Evolutionary conservation across 2,888 invertebrate species (phyloP).

Genomic region (Mesorhabditis spiculigera): DNA sequence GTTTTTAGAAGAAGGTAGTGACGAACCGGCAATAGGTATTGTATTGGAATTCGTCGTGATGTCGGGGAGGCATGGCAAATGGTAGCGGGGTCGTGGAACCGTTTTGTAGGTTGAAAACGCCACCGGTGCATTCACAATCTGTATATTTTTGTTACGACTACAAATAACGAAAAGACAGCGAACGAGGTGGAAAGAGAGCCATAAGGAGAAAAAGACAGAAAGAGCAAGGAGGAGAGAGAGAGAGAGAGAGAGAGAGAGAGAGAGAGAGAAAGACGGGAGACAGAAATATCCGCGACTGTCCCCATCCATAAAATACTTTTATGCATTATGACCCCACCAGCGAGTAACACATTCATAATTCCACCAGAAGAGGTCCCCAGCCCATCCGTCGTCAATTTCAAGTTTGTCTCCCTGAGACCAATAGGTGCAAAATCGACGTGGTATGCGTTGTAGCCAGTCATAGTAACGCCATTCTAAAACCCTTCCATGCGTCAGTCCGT

Average conservation of each 20-base stretch:
- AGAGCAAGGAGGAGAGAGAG: too few species aligned
- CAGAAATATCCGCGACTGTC: too few species aligned
- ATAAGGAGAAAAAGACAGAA: too few species aligned
- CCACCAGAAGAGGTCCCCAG: neutral
- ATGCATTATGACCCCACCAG: neutral
- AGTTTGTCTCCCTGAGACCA: neutral
- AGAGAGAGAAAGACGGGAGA: too few species aligned
- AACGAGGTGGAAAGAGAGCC: too few species aligned
- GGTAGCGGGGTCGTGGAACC: neutral
- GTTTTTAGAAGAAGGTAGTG: neutral
- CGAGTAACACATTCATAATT: neutral
- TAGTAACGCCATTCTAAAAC: neutral
- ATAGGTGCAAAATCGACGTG: neutral
- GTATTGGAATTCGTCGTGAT: neutral
- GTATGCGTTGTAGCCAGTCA: neutral
- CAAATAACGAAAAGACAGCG: too few species aligned
- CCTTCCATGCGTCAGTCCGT: too few species aligned
- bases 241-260: too few species aligned
- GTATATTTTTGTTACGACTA: neutral
- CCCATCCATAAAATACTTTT: too few species aligned
- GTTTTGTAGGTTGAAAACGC: neutral
- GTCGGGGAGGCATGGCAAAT: neutral
- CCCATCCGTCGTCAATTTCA: conserved; percentile 3
- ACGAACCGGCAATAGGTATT: conserved; percentile 2
- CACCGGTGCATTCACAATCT: conserved; percentile 1